phyloP scores from a whole-genome alignment of 2,797 vertebrate species.

The Silurus aristotelis region DNA sequence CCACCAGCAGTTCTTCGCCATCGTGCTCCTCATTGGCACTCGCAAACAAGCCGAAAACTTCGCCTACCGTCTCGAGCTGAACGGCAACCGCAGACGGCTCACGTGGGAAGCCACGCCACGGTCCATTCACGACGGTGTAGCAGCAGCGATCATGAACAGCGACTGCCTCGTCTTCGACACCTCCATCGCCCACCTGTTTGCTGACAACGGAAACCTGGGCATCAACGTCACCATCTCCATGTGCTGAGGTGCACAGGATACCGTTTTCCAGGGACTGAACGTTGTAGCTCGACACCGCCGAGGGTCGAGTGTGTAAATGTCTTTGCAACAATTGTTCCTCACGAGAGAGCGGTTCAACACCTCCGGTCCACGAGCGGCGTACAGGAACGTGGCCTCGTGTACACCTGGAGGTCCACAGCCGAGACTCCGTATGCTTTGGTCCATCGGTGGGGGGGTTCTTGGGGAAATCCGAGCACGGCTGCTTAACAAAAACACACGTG shows the following conservation, averaged over 20 bases:
- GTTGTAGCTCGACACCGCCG: slow-evolving; percentile 18
- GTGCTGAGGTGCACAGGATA: slow-evolving; percentile 66
- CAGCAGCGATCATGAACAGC: slow-evolving; percentile 80
- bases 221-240: slow-evolving; percentile 84
- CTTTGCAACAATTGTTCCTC: slow-evolving; percentile 32
- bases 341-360: slow-evolving; percentile 19
- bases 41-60: slow-evolving; percentile 80
- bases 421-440: background rate
- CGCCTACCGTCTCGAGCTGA: slow-evolving; percentile 80
- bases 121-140: slow-evolving; percentile 80
- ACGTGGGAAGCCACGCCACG: slow-evolving; percentile 82
- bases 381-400: slow-evolving; percentile 3
- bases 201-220: slow-evolving; percentile 80
- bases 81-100: slow-evolving; percentile 78
- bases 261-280: slow-evolving; percentile 17
- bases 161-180: slow-evolving; percentile 82
- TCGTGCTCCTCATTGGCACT: slow-evolving; percentile 80
- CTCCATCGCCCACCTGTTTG: slow-evolving; percentile 78
- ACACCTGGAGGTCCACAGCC: slow-evolving; percentile 11
- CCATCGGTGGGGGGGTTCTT: background rate
- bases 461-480: slow-evolving; percentile 26
- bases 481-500: slow-evolving; percentile 33
- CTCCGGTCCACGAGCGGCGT: background rate
- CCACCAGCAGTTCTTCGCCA: slow-evolving; percentile 82
- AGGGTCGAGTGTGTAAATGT: slow-evolving; percentile 38